These are phyloP conservation scores for Leptosomus discolor DNA, from an alignment of 2,113 vertebrate species.

Conservation along the genomic window DNA sequence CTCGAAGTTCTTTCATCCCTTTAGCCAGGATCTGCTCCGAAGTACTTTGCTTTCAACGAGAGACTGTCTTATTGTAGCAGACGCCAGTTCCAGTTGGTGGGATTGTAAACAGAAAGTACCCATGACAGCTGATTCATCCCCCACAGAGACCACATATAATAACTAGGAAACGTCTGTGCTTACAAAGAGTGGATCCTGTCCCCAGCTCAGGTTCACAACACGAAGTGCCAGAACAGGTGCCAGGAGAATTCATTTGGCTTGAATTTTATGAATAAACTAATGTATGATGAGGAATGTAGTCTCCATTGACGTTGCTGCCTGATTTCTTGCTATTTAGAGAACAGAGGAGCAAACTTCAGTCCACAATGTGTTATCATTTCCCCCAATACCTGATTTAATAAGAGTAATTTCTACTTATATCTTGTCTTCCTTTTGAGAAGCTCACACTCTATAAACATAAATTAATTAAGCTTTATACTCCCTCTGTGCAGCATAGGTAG, in stretches of 20 bases:
- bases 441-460: neutral
- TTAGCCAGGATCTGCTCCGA: neutral
- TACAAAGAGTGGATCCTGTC: neutral
- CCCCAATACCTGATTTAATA: neutral
- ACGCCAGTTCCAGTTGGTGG: neutral
- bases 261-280: neutral
- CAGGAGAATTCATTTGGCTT: neutral
- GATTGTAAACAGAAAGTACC: slow-evolving; percentile 31
- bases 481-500: neutral
- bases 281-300: neutral
- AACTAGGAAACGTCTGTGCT: neutral
- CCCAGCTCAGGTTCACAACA: neutral
- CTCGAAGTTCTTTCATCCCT: neutral
- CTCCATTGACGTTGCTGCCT: neutral
- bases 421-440: neutral
- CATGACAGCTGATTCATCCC: slow-evolving; percentile 20
- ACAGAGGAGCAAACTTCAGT: neutral
- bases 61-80: neutral
- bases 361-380: neutral
- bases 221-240: neutral
- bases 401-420: slow-evolving; percentile 3
- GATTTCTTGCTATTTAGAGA: neutral
- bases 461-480: slow-evolving; percentile 52
- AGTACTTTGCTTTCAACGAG: slow-evolving; percentile 37
- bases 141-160: neutral